Percentiles rank a stretch among this genome's conserved stretches.
These are phyloP conservation scores for Plusia festucae DNA, from an alignment of 2,888 invertebrate genomes.

Conservation along the genomic window DNA sequence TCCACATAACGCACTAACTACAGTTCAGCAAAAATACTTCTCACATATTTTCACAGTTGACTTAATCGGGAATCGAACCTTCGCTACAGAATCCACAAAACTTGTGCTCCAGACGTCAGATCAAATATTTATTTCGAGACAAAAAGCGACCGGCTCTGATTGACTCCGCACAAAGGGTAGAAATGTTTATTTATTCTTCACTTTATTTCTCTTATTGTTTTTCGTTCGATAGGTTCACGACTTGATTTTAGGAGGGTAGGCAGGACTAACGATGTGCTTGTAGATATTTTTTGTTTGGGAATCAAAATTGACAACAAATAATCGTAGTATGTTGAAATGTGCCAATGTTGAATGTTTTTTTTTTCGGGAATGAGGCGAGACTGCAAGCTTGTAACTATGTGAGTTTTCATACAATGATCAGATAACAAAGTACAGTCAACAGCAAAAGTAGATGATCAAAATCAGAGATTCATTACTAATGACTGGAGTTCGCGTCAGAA, in stretches of 20 bases:
- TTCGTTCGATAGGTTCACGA: not conserved
- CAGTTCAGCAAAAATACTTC: not conserved
- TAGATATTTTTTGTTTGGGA: not conserved
- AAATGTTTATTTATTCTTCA: conserved; percentile 23
- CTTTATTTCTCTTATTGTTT: conserved; percentile 49
- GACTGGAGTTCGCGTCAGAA: too few relatives aligned
- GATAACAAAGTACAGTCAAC: too few relatives aligned
- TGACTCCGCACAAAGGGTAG: conserved; percentile 43
- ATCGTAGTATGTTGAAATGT: too few relatives aligned
- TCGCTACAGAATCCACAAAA: conserved; percentile 10
- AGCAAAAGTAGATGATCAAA: too few relatives aligned
- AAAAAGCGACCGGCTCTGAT: conserved; percentile 43
- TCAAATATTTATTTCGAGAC: conserved; percentile 49
- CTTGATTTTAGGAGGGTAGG: not conserved
- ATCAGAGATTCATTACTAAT: too few relatives aligned
- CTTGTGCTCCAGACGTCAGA: conserved; percentile 29
- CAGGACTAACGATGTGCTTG: conserved; percentile 14
- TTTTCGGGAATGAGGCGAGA: too few relatives aligned
- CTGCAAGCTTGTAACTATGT: too few relatives aligned
- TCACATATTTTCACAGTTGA: not conserved
- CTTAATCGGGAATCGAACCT: conserved; percentile 14
- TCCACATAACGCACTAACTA: too few relatives aligned
- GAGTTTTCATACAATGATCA: too few relatives aligned
- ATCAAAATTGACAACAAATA: too few relatives aligned
- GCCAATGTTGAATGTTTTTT: too few relatives aligned